Conservation (phyloP, 2,888 invertebrate species). For the Ectropis crepuscularia region DNA sequence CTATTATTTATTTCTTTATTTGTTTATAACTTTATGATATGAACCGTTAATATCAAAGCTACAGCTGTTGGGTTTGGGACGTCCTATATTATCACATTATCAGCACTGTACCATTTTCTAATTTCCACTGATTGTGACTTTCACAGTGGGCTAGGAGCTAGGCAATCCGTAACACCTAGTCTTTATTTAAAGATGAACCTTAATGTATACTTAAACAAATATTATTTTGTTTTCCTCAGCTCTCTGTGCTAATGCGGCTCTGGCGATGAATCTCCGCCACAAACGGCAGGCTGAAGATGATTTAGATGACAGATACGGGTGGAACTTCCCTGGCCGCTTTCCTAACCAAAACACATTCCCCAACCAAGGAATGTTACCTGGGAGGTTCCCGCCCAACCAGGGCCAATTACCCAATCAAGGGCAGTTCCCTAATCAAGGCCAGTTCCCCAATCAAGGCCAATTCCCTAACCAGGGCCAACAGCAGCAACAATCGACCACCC, state of each 20-base stretch:
- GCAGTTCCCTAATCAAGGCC: constrained; percentile 36
- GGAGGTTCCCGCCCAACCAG: constrained; percentile 18
- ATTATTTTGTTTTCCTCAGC: constrained; percentile 46
- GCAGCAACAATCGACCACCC: constrained; percentile 26
- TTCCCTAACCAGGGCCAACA: constrained; percentile 30
- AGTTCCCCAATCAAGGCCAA: constrained; percentile 33
- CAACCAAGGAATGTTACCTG: constrained; percentile 34
- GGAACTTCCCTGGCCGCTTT: constrained; percentile 36
- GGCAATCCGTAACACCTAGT: too few species aligned
- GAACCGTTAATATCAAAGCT: too few species aligned
- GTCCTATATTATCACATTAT: too few species aligned
- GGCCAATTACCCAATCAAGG: constrained; percentile 34
- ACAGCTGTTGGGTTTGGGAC: too few species aligned
- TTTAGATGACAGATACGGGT: constrained; percentile 68
- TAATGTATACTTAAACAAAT: not conserved
- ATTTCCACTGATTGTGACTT: too few species aligned
- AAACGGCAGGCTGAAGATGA: constrained; percentile 53
- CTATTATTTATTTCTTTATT: too few species aligned
- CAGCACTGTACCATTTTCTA: too few species aligned
- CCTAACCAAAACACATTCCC: constrained; percentile 36
- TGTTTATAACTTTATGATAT: too few species aligned
- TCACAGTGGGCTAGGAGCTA: too few species aligned
- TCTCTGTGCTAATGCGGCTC: constrained; percentile 47
- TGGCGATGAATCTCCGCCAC: constrained; percentile 53
- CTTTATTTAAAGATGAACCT: not conserved